Conservation (phyloP, 2,797 vertebrate genomes). For the Lacerta bilineata region DNA sequence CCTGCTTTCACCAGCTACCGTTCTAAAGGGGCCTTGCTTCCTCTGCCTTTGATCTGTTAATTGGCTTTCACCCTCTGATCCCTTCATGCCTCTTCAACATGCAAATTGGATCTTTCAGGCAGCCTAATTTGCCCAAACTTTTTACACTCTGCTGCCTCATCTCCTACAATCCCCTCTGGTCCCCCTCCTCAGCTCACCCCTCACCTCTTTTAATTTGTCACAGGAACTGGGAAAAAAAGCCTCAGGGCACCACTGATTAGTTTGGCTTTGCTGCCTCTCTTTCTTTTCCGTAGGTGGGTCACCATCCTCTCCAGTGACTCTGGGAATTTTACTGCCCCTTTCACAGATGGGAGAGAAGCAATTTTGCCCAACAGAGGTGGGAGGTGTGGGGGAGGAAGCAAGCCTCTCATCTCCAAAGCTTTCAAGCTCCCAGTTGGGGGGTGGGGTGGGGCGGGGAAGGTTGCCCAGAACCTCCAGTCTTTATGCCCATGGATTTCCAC, state of each 20-base stretch:
- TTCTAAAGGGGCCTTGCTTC: conserved; percentile 14
- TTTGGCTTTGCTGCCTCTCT: conserved; percentile 35
- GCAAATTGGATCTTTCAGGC: conserved; percentile 44
- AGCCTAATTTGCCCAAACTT: conserved; percentile 31
- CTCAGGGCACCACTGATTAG: conserved; percentile 33
- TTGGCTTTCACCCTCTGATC: conserved; percentile 56
- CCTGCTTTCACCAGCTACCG: conserved; percentile 15
- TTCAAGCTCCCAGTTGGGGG: conserved; percentile 1
- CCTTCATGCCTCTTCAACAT: conserved; percentile 39
- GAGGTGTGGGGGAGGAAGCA: neutral
- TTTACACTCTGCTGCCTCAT: conserved; percentile 37
- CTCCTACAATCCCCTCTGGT: conserved; percentile 32
- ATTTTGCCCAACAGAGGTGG: conserved; percentile 13
- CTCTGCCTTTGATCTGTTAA: conserved; percentile 54
- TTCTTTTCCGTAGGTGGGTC: conserved; percentile 23
- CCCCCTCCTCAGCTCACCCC: conserved; percentile 14
- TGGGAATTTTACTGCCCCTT: conserved; percentile 26
- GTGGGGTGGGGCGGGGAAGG: too few species aligned
- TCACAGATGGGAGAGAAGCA: conserved; percentile 14
- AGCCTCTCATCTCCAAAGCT: neutral
- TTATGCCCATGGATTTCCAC: neutral
- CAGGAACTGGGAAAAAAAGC: conserved; percentile 15
- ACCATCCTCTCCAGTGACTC: conserved; percentile 5
- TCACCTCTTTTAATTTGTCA: conserved; percentile 50
- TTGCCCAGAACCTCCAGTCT: neutral